These are phyloP conservation scores for Lasioglossum marginatum DNA, from an alignment of 2,888 invertebrate genomes.

Conservation along the genomic window DNA sequence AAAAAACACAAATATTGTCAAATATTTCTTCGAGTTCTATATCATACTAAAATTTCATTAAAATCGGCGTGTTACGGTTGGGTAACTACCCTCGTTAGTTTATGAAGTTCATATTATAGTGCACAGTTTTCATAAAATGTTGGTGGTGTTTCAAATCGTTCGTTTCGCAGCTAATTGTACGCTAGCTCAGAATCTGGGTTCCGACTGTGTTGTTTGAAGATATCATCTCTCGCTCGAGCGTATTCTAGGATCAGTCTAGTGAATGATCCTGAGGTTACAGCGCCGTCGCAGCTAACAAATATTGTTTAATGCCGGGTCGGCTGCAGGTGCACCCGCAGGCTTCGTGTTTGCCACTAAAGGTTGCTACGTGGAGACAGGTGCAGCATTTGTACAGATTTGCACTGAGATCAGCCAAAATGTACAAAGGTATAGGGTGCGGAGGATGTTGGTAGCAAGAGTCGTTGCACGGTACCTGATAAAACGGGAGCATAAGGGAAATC, in stretches of 20 bases:
- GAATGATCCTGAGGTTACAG: slow-evolving; percentile 6
- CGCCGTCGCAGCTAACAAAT: slow-evolving; percentile 58
- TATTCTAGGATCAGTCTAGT: not conserved
- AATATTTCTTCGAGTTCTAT: too few relatives aligned
- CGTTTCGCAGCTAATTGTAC: not conserved
- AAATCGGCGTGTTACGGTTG: too few relatives aligned
- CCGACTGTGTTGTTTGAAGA: not conserved
- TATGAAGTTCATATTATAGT: too few relatives aligned
- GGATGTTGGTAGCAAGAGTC: slow-evolving; percentile 75
- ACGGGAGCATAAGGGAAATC: slow-evolving; percentile 30
- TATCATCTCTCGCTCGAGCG: slow-evolving; percentile 10
- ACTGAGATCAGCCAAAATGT: slow-evolving; percentile 66
- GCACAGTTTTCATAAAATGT: not conserved
- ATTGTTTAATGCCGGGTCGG: slow-evolving; percentile 60
- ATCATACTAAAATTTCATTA: too few relatives aligned
- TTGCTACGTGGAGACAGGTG: not conserved
- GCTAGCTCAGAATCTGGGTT: not conserved
- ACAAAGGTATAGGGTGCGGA: slow-evolving; percentile 62
- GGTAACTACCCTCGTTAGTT: too few relatives aligned
- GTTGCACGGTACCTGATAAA: slow-evolving; percentile 78
- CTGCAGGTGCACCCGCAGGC: slow-evolving; percentile 40
- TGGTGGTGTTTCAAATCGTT: not conserved
- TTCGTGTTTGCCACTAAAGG: slow-evolving; percentile 31
- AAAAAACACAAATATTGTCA: too few relatives aligned
- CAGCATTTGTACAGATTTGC: slow-evolving; percentile 1